A percentile compares a stretch with the other conserved stretches of the same genome.
Evolutionary conservation across 2,888 invertebrate species (phyloP).

Genomic region (Alentia gelatinosa): DNA sequence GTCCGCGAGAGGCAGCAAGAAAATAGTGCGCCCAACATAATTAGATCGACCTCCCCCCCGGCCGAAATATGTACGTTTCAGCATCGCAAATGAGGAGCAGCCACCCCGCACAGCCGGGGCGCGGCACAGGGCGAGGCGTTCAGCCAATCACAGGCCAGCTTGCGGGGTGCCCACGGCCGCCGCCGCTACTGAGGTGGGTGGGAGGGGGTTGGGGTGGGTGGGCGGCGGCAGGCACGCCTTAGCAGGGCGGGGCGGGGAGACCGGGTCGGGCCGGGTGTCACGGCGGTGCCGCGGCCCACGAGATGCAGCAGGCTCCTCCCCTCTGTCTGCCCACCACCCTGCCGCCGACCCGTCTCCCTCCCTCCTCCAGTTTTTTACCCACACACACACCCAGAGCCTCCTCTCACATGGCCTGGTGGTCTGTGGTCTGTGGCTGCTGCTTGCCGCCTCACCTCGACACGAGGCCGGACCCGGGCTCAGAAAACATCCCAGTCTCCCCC

Average conservation of each 20-base stretch:
- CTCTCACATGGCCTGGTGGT: too few relatives aligned
- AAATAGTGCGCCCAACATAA: not conserved
- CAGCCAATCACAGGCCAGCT: slow-evolving; percentile 8
- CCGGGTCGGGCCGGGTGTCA: slow-evolving; percentile 28
- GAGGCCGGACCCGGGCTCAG: not conserved
- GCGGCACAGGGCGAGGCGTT: not conserved
- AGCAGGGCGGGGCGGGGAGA: not conserved
- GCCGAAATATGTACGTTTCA: not conserved
- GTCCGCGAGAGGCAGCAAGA: not conserved
- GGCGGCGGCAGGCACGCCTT: not conserved
- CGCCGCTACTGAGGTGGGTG: not conserved
- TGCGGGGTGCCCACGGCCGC: too few relatives aligned
- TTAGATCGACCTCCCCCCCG: slow-evolving; percentile 23
- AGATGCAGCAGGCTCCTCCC: not conserved
- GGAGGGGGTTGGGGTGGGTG: not conserved
- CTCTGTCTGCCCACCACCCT: not conserved
- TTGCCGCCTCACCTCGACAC: not conserved
- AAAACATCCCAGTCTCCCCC: not conserved
- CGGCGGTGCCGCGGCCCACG: too few relatives aligned
- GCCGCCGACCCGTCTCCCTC: slow-evolving; percentile 29
- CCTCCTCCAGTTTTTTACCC: not conserved
- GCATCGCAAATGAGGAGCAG: not conserved
- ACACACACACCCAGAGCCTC: not conserved
- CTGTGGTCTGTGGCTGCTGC: not conserved
- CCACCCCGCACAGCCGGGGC: not conserved